Evolutionary conservation across 2,888 invertebrate genomes (phyloP).

Genomic region (Pammene fasciana): DNA sequence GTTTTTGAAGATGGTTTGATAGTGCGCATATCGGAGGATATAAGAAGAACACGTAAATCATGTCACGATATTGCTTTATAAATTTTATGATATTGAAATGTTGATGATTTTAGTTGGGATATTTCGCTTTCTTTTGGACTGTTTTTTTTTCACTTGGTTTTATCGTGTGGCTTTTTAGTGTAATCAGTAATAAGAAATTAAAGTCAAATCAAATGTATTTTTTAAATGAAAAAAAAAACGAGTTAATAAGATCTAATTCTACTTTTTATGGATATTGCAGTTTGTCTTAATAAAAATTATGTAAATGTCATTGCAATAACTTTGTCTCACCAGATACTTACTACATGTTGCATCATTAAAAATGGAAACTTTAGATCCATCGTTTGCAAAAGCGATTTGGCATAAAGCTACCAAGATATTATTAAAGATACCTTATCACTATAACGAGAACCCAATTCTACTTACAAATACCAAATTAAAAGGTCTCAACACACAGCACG

Average conservation of each 20-base stretch:
- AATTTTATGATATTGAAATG: constrained; percentile 21
- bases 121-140: not conserved
- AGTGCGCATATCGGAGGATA: constrained; percentile 1
- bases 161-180: too few species aligned
- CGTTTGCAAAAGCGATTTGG: constrained; percentile 21
- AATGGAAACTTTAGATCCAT: not conserved
- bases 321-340: too few species aligned
- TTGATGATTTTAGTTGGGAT: not conserved
- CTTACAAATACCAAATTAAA: not conserved
- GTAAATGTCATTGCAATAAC: not conserved
- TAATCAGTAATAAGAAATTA: too few species aligned
- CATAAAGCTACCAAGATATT: constrained; percentile 24
- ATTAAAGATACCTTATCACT: constrained; percentile 21
- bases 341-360: not conserved
- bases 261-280: too few species aligned
- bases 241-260: too few species aligned
- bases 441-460: constrained; percentile 26
- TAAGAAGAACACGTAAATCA: constrained; percentile 23
- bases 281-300: too few species aligned
- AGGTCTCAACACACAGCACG: not conserved
- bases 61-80: constrained; percentile 29
- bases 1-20: constrained; percentile 33
- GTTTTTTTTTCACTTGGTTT: too few species aligned
- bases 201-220: too few species aligned
- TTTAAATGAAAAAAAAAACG: too few species aligned